A percentile compares a stretch with the other conserved stretches of the same genome.
These are phyloP conservation scores for Artibeus jamaicensis DNA, from an alignment of 2,797 vertebrate species.

Conservation along the genomic window DNA sequence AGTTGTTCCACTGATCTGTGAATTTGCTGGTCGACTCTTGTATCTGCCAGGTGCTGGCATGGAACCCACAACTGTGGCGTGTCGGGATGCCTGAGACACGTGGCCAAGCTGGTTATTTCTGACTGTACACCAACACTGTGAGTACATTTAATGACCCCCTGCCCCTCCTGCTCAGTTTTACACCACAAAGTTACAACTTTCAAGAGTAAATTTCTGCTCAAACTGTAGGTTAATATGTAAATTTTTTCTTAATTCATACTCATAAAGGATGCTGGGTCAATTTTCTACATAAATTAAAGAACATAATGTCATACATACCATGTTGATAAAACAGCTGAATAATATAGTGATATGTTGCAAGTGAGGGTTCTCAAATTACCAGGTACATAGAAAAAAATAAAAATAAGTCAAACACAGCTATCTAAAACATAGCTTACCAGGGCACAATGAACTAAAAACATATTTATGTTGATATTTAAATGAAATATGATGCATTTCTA, in stretches of 20 bases:
- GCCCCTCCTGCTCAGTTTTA: neutral
- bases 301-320: constrained; percentile 80
- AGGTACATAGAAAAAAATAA: neutral
- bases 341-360: constrained; percentile 89
- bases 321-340: constrained; percentile 84
- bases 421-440: neutral
- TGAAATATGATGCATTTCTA: neutral
- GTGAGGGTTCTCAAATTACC: constrained; percentile 88
- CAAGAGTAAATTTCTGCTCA: neutral
- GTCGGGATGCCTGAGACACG: no score
- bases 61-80: neutral
- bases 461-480: neutral
- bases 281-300: neutral
- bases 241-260: neutral
- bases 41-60: neutral
- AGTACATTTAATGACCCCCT: neutral
- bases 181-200: neutral
- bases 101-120: neutral
- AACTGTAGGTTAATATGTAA: neutral
- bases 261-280: neutral
- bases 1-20: neutral
- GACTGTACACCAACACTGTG: neutral
- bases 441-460: neutral
- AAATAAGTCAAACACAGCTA: constrained; percentile 40
- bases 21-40: neutral